A percentile compares a stretch with the other conserved stretches of the same genome.
Evolutionary conservation across 2,797 vertebrate genomes (phyloP).

Genomic region (Scarus forsteni): DNA sequence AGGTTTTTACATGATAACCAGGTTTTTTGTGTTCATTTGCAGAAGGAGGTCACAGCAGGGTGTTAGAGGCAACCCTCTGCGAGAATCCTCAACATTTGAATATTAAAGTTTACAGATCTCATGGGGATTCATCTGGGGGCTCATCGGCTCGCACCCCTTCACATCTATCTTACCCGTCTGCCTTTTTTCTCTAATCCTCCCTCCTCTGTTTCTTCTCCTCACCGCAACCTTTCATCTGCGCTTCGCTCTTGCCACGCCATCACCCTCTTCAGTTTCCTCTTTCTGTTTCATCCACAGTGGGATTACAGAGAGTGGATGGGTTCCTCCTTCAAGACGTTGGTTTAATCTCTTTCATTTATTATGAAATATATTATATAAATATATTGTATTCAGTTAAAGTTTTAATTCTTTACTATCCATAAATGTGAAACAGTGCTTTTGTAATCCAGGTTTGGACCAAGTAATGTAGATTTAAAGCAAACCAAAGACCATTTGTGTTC

Average conservation of each 20-base stretch:
- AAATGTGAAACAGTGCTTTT: too few relatives aligned
- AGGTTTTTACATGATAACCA: constrained; percentile 26
- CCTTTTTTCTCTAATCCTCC: constrained; percentile 67
- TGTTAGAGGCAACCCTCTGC: constrained; percentile 55
- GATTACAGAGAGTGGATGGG: background rate
- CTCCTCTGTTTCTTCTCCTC: constrained; percentile 43
- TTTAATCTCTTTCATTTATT: background rate
- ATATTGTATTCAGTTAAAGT: background rate
- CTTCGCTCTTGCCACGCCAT: constrained; percentile 44
- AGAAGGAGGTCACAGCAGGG: constrained; percentile 81
- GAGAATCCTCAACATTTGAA: constrained; percentile 74
- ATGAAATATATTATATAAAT: too few relatives aligned
- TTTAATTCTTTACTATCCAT: too few relatives aligned
- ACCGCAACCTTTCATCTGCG: constrained; percentile 68
- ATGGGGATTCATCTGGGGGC: constrained; percentile 64
- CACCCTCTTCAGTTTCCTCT: constrained; percentile 23
- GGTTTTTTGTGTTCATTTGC: constrained; percentile 74
- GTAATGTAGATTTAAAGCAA: too few relatives aligned
- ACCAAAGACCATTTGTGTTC: too few relatives aligned
- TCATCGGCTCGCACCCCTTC: constrained; percentile 63
- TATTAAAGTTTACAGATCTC: constrained; percentile 78
- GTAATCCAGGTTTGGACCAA: too few relatives aligned
- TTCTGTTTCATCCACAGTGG: constrained; percentile 15
- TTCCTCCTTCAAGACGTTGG: too few relatives aligned
- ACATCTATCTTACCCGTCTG: constrained; percentile 59